Evolutionary conservation across 1,140 invertebrate genomes (phyloP).

Genomic region (Argopecten irradians): DNA sequence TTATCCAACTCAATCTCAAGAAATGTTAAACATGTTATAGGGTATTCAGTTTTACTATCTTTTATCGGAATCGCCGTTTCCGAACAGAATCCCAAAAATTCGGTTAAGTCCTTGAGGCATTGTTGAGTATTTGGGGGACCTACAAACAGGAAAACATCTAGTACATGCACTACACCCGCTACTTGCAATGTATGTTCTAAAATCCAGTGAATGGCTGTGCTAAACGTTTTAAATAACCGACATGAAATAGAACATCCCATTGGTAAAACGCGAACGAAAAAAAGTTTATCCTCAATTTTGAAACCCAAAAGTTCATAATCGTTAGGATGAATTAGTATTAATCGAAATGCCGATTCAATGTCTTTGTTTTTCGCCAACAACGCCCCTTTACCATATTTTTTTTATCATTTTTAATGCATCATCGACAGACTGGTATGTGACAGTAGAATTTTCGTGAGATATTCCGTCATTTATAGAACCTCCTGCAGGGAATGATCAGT

Average conservation of each 20-base stretch:
- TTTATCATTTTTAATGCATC: conserved; percentile 41
- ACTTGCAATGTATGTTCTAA: too few relatives aligned
- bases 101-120: too few relatives aligned
- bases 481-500: too few relatives aligned
- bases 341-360: conserved; percentile 42
- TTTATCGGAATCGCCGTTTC: not conserved
- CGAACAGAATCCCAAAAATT: conserved; percentile 34
- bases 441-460: conserved; percentile 20
- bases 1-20: conserved; percentile 36
- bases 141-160: too few relatives aligned
- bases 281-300: conserved; percentile 38
- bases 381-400: conserved; percentile 30
- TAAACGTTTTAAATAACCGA: too few relatives aligned
- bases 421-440: conserved; percentile 37
- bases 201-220: too few relatives aligned
- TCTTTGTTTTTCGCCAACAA: conserved; percentile 43
- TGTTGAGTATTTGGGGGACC: too few relatives aligned
- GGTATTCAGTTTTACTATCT: conserved; percentile 29
- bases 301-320: conserved; percentile 50
- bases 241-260: conserved; percentile 42
- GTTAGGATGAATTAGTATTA: too few relatives aligned
- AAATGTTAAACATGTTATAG: not conserved
- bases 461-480: too few relatives aligned
- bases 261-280: conserved; percentile 48
- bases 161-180: too few relatives aligned